Base-by-base conservation (phyloP, 2,888 invertebrate genomes). In the Drosophila neonasuta region DNA sequence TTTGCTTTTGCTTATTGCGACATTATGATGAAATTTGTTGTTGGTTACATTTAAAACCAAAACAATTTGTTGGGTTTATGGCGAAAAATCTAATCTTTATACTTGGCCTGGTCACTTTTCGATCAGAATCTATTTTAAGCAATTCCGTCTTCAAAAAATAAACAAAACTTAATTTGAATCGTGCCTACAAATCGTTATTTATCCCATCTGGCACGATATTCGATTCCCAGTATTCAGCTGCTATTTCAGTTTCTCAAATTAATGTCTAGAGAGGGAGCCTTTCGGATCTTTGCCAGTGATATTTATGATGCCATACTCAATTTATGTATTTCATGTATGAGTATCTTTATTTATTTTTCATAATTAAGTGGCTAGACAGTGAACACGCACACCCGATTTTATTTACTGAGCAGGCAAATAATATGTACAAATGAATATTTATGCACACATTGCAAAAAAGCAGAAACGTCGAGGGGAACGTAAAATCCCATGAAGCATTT, bases 331-430 rank as follows among this genome's bases (percentile, higher is more conserved):
- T 32, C 36, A 10, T 42, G 32, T 32, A 20, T 48, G 24, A 24
- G 10, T n/a, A 20, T 48, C 46, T 51, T 67, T 55, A 44, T 62
- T 65, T 56, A 42, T 36, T 48, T 61, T 29, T 11, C 34, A 15
- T 15, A 34, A 32, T 8, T 20, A 42, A 15, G 13, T 6, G 51
- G 36, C 67, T 51, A 57, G 48, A 67, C 67, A 41, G 10, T n/a
- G 32, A 46, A 30, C 8, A 17, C 9, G 8, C 29, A 39, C 2
- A 34, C 9, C 36, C 24, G 13, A 9, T 39, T 30, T 17, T 34
- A n/a, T n/a, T 36, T 36, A n/a, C 36, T 11, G 10, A 24, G 24
- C 24, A 24, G 24, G 24, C 24, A 24, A 24, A 6, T 24, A 24
- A 24, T 30, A 39, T 9, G 45, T 5, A 29, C 9, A 11, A n/a